Evolutionary conservation across 1,140 invertebrate species (phyloP), one percentile per base, ranked within the genome.

Genomic region (Rhagoletis zephyria): DNA sequence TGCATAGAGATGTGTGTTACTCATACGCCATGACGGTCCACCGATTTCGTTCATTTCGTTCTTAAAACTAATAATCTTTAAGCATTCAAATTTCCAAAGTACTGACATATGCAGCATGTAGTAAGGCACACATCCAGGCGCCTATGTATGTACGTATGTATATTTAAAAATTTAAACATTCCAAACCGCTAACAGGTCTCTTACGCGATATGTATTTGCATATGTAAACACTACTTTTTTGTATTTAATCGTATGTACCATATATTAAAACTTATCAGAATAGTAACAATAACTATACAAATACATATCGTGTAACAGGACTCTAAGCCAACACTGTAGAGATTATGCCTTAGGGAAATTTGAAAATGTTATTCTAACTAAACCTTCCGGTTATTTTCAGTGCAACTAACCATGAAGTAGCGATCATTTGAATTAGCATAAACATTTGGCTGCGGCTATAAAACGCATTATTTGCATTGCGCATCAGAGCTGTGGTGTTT

Each of bases 341-440:
- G 40, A 45, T 4, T 0, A 74, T 74, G 42, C 67, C 67, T 74
- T 10, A 16, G 67, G 67, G 67, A 74, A 74, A 74, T 74, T 74
- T 42, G 40, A 48, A 74, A 74, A 74, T 74, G 67, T 74, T 74
- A 40, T 74, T 74, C 40, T 16, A 48, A 48, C 67, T 48, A 45
- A 74, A 74, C 9, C 42, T 45, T 74, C 67, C 67, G 67, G 42
- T 42, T 14, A 74, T 42, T 42, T 16, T 45, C 42, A 4, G 45
- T 45, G 42, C 67, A 48, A 45, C 67, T 48, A 74, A 74, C 67
- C 64, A 30, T 40, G 64, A 10, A 42, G 19, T 2, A 30, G 9
- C 40, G 10, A 30, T 30, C n/a, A 40, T 12, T 12, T 10, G 64
- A 30, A 67, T 67, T 67, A 67, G 64, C 40, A 67, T 42, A 56